Conservation (phyloP, 2,888 invertebrate species). For the Tineola bisselliella region DNA sequence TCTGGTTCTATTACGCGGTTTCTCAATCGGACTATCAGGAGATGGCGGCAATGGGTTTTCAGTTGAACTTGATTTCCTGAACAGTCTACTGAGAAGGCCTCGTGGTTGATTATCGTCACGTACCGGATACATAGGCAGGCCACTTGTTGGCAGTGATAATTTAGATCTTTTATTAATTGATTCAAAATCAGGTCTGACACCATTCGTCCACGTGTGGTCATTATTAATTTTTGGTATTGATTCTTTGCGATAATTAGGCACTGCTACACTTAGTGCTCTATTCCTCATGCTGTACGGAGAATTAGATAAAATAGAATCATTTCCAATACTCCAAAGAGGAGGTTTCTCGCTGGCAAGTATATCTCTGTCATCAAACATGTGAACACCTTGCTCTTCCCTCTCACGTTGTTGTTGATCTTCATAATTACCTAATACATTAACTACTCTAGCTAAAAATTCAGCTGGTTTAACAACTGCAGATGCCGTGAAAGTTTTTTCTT, state of each 20-base stretch:
- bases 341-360: conserved; percentile 76
- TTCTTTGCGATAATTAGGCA: conserved; percentile 54
- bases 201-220: conserved; percentile 77
- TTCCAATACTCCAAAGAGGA: conserved; percentile 66
- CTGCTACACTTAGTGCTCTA: conserved; percentile 72
- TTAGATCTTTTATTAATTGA: conserved; percentile 53
- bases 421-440: conserved; percentile 77
- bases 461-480: conserved; percentile 79
- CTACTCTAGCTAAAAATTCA: conserved; percentile 79
- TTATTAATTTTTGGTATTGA: conserved; percentile 47
- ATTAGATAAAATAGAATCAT: conserved; percentile 39
- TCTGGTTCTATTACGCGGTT: conserved; percentile 19
- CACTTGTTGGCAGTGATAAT: conserved; percentile 39
- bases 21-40: conserved; percentile 32
- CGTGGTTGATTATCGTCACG: conserved; percentile 27
- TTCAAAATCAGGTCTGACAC: conserved; percentile 68
- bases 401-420: conserved; percentile 45
- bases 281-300: conserved; percentile 49
- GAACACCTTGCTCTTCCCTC: conserved; percentile 60
- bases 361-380: conserved; percentile 78
- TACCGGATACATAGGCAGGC: background rate
- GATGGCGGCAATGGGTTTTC: conserved; percentile 32
- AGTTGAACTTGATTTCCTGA: conserved; percentile 39
- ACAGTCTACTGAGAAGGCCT: conserved; percentile 38
- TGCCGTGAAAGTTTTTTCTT: conserved; percentile 78